Percentiles rank a stretch among this genome's conserved stretches.
Conservation (phyloP, 2,797 vertebrate species). For the Psittacula echo region DNA sequence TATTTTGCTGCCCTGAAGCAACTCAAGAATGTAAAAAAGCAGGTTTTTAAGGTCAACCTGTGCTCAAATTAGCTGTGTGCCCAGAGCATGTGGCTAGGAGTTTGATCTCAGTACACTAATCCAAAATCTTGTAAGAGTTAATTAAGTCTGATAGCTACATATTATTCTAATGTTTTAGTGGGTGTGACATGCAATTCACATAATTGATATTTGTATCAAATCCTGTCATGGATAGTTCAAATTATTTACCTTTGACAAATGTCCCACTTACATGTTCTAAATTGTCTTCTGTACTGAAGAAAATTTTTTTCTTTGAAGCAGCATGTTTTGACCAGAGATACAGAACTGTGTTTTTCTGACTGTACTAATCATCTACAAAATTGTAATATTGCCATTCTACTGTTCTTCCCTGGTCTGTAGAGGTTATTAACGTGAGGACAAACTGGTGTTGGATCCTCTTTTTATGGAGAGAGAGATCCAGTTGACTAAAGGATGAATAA, state of each 20-base stretch:
- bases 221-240: not conserved
- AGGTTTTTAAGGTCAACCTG: too few species aligned
- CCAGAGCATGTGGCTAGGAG: too few species aligned
- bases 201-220: slow-evolving; percentile 13
- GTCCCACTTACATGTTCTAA: not conserved
- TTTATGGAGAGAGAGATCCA: not conserved
- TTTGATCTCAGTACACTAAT: not conserved
- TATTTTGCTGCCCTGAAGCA: too few species aligned
- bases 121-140: slow-evolving; percentile 18
- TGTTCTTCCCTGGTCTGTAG: not conserved
- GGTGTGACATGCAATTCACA: not conserved
- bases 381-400: not conserved
- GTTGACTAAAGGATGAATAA: not conserved
- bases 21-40: too few species aligned
- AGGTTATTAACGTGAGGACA: not conserved
- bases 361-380: not conserved
- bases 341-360: not conserved
- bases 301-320: not conserved
- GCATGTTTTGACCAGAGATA: not conserved
- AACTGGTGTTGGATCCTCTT: not conserved
- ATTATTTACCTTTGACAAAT: slow-evolving; percentile 4
- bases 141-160: not conserved
- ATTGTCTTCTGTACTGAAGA: not conserved
- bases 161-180: slow-evolving; percentile 13
- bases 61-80: too few species aligned